Percentiles rank a stretch among this genome's conserved stretches.
Conservation (phyloP, 2,797 vertebrate species). For the Perodicticus potto region DNA sequence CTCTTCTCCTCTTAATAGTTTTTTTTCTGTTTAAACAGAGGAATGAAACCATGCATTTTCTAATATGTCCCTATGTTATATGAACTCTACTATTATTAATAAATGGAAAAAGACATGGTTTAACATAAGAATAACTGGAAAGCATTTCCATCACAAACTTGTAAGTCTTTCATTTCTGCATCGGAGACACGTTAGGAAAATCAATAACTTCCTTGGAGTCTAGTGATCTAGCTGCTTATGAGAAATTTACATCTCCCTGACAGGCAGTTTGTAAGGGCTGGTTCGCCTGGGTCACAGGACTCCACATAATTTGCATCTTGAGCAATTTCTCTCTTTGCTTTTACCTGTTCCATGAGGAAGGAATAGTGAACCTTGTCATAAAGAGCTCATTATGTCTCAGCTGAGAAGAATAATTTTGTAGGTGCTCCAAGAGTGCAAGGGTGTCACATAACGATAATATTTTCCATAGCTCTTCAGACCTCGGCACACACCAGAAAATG, state of each 20-base stretch:
- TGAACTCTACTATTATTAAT: background rate
- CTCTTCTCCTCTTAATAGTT: background rate
- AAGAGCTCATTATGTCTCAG: slow-evolving; percentile 66
- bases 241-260: slow-evolving; percentile 75
- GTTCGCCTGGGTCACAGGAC: slow-evolving; percentile 67
- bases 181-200: slow-evolving; percentile 16
- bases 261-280: slow-evolving; percentile 71
- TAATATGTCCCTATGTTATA: background rate
- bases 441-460: slow-evolving; percentile 59
- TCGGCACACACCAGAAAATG: background rate
- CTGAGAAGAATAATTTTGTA: slow-evolving; percentile 69
- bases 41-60: background rate
- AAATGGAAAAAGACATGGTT: background rate
- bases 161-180: slow-evolving; percentile 61
- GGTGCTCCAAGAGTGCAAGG: slow-evolving; percentile 48
- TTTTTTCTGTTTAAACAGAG: background rate
- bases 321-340: slow-evolving; percentile 68
- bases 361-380: slow-evolving; percentile 71
- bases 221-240: slow-evolving; percentile 59
- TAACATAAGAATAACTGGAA: slow-evolving; percentile 27
- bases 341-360: slow-evolving; percentile 36
- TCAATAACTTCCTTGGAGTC: slow-evolving; percentile 62
- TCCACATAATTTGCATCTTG: slow-evolving; percentile 68
- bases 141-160: background rate
- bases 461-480: slow-evolving; percentile 48